phyloP scores from a whole-genome alignment of 2,888 invertebrate genomes.

The Yponomeuta evonymella region DNA sequence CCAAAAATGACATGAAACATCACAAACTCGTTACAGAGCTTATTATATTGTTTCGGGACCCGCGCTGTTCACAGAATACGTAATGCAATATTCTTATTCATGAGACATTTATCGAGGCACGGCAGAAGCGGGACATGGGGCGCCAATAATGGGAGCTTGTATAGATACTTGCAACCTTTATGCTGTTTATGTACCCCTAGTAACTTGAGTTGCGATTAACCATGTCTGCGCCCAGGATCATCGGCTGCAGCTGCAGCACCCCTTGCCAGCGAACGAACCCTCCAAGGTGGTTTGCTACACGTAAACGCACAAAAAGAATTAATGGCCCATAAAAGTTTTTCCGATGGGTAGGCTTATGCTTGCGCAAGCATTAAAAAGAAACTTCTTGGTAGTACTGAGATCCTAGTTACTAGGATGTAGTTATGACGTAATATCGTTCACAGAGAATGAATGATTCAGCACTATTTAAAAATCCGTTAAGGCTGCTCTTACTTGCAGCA shows the following conservation, averaged over 20 bases:
- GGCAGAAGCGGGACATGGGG: constrained; percentile 9
- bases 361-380: background rate
- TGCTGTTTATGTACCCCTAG: background rate
- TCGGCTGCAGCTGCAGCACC: background rate
- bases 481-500: too few relatives aligned
- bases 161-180: background rate
- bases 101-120: constrained; percentile 54
- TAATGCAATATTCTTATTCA: constrained; percentile 67
- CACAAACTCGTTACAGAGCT: constrained; percentile 15
- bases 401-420: constrained; percentile 3
- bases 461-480: too few relatives aligned
- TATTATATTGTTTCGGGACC: constrained; percentile 21
- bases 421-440: background rate
- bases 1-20: constrained; percentile 1
- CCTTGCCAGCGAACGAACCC: too few relatives aligned
- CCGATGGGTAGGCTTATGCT: background rate
- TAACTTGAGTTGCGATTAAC: background rate
- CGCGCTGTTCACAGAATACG: constrained; percentile 33
- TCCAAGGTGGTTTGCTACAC: too few relatives aligned
- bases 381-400: background rate
- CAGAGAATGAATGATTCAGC: too few relatives aligned
- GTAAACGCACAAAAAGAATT: too few relatives aligned
- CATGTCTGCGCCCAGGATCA: background rate
- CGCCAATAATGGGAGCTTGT: constrained; percentile 1
- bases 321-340: too few relatives aligned